Evolutionary conservation across 1,140 invertebrate genomes (phyloP).

Genomic region (Adoxophyes honmai): DNA sequence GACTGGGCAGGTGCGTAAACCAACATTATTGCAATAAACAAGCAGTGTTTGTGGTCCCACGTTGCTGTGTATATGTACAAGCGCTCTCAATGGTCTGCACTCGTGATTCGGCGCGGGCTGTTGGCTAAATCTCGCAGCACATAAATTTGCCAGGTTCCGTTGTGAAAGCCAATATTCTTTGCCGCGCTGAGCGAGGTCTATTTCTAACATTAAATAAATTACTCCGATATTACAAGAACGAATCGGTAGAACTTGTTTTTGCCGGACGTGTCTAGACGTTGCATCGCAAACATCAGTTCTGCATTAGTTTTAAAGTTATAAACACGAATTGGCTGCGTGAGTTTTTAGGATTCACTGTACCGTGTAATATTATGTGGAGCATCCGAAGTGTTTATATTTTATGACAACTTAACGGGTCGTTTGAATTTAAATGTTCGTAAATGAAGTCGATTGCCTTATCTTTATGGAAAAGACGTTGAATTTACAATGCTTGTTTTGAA

Average conservation of each 20-base stretch:
- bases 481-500: too few species aligned
- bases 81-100: not conserved
- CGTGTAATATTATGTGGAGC: conserved; percentile 12
- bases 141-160: conserved; percentile 70
- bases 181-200: conserved; percentile 61
- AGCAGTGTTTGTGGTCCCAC: conserved; percentile 25
- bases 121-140: conserved; percentile 61
- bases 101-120: conserved; percentile 33
- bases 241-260: conserved; percentile 67
- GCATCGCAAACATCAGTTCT: conserved; percentile 57
- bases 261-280: conserved; percentile 56
- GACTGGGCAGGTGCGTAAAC: conserved; percentile 5
- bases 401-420: not conserved
- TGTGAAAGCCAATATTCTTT: conserved; percentile 76
- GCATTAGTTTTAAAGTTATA: conserved; percentile 44
- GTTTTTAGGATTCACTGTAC: conserved; percentile 25
- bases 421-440: not conserved
- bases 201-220: conserved; percentile 76
- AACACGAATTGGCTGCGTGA: conserved; percentile 34
- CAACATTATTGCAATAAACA: conserved; percentile 28
- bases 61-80: conserved; percentile 21
- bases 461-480: not conserved
- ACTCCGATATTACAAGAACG: conserved; percentile 73
- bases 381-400: conserved; percentile 1
- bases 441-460: not conserved